Conservation (phyloP, 2,797 vertebrate species). For the Gallinago solitaria region DNA sequence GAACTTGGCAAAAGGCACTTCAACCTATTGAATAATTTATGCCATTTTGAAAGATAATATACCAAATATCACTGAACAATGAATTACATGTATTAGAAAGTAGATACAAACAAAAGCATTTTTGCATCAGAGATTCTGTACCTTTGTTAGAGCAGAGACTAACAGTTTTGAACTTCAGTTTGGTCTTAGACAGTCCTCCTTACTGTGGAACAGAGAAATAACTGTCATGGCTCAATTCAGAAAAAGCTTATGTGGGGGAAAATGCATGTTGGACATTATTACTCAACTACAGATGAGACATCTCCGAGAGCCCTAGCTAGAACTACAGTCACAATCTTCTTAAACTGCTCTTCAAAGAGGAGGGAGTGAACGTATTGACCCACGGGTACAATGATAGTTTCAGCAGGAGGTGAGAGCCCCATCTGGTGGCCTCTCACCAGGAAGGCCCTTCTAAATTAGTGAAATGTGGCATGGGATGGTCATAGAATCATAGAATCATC, state of each 20-base stretch:
- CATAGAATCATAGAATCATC: too few species aligned
- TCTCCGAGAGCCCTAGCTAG: neutral
- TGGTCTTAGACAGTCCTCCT: neutral
- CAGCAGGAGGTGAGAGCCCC: neutral
- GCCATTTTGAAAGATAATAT: neutral
- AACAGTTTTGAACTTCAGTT: neutral
- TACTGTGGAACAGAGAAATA: neutral
- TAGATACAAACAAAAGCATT: neutral
- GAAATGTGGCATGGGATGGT: rapidly evolving
- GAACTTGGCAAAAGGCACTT: neutral
- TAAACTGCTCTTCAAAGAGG: neutral
- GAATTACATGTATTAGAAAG: neutral
- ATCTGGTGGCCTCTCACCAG: neutral
- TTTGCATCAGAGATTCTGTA: neutral
- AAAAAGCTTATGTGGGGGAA: rapidly evolving
- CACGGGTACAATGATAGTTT: neutral
- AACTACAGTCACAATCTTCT: neutral
- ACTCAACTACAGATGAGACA: neutral
- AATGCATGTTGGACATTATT: neutral
- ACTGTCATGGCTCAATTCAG: neutral
- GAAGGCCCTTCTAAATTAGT: neutral
- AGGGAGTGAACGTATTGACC: neutral
- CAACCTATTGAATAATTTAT: neutral
- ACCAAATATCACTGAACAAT: neutral
- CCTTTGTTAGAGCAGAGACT: neutral